Conservation (phyloP, 2,797 vertebrate species). For the Lacerta viridis region DNA sequence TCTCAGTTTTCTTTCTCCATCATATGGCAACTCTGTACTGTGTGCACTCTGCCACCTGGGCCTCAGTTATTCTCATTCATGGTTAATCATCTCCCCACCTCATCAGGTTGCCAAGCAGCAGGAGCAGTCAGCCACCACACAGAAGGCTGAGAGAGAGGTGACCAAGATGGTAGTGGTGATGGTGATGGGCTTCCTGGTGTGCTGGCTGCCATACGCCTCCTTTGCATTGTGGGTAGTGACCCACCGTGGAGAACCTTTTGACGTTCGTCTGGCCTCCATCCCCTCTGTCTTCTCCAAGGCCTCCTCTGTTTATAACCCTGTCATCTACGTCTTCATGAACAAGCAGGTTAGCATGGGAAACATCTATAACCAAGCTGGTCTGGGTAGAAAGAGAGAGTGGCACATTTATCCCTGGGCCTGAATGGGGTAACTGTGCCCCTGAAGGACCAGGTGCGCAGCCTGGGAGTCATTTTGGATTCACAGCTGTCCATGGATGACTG, state of each 20-base stretch:
- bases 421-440: no score
- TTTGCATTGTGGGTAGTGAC: constrained; percentile 81
- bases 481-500: no score
- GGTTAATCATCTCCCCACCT: not conserved
- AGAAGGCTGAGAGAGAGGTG: constrained; percentile 85
- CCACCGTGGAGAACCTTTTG: constrained; percentile 78
- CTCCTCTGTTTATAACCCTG: constrained; percentile 81
- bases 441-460: no score
- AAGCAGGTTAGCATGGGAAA: constrained; percentile 52
- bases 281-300: constrained; percentile 83
- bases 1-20: not conserved
- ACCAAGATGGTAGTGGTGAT: constrained; percentile 85
- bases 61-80: not conserved
- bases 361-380: not conserved
- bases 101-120: constrained; percentile 82
- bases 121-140: constrained; percentile 84
- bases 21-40: not conserved
- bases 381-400: not conserved
- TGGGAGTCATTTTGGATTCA: no score
- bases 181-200: constrained; percentile 84
- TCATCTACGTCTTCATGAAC: constrained; percentile 69
- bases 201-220: constrained; percentile 80
- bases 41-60: not conserved
- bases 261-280: constrained; percentile 81
- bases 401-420: not conserved